Conservation (phyloP, 2,113 vertebrate species). For the Mellivora capensis region DNA sequence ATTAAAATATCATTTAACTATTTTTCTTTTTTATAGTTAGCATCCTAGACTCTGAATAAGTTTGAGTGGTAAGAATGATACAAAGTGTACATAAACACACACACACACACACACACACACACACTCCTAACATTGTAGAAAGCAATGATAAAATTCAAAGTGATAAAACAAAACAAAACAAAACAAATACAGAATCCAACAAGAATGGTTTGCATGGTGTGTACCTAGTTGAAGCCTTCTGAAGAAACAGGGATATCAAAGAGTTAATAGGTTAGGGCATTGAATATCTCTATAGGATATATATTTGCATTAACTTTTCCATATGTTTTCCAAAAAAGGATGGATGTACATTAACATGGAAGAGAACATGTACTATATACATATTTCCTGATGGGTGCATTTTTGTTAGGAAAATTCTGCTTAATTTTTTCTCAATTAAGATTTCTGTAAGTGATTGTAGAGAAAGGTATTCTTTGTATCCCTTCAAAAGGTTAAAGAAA, state of each 20-base stretch:
- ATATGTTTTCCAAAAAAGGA: not conserved
- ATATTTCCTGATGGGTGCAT: not conserved
- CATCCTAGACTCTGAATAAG: not conserved
- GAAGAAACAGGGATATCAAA: not conserved
- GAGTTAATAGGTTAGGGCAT: fast-evolving
- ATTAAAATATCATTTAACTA: not conserved
- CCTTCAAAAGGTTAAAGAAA: not conserved
- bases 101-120: not conserved
- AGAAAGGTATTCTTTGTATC: not conserved
- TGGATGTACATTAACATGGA: not conserved
- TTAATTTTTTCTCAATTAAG: not conserved
- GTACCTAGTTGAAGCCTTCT: not conserved
- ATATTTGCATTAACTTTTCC: not conserved
- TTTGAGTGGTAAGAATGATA: not conserved
- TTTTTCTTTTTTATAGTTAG: not conserved
- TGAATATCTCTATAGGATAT: not conserved
- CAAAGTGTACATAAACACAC: not conserved
- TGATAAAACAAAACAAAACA: not conserved
- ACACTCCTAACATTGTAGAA: not conserved
- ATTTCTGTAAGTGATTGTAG: not conserved
- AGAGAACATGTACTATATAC: not conserved
- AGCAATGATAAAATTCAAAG: not conserved
- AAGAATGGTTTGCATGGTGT: not conserved
- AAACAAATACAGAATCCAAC: not conserved
- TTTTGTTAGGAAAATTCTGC: not conserved